A percentile compares a stretch with the other conserved stretches of the same genome.
Evolutionary conservation across 2,888 invertebrate genomes (phyloP).

Genomic region (Acrocyrtus sp.): DNA sequence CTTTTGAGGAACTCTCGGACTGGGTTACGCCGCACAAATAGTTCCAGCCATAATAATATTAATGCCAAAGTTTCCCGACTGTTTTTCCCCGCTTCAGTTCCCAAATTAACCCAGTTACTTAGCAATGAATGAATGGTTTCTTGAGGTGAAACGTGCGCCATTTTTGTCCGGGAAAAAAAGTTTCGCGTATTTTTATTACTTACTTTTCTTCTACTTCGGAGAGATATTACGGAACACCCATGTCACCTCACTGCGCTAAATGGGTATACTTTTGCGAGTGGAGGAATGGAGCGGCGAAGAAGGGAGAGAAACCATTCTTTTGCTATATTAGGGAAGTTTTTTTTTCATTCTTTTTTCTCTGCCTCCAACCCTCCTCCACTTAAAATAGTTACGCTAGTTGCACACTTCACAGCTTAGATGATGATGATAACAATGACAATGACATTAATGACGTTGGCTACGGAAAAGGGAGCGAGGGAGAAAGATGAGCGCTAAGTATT

Average conservation of each 20-base stretch:
- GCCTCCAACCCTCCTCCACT: conserved; percentile 1
- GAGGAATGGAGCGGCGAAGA: too few species aligned
- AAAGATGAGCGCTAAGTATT: conserved; percentile 13
- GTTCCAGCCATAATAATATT: too few species aligned
- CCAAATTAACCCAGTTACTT: conserved; percentile 44
- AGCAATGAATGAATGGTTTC: conserved; percentile 15
- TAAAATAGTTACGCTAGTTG: too few species aligned
- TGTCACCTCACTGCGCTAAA: too few species aligned
- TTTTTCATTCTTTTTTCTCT: conserved; percentile 9
- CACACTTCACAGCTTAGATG: conserved; percentile 40
- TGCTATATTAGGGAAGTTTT: conserved; percentile 9
- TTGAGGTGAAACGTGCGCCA: neutral
- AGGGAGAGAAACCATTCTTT: too few species aligned
- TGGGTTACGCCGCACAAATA: too few species aligned
- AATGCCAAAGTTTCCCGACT: too few species aligned
- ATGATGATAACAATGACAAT: conserved; percentile 33
- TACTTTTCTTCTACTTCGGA: too few species aligned
- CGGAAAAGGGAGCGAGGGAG: neutral
- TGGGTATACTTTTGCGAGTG: too few species aligned
- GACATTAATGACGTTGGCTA: conserved; percentile 33
- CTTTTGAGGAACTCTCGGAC: too few species aligned
- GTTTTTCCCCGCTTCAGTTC: too few species aligned
- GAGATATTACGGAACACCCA: too few species aligned
- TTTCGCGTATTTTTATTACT: conserved; percentile 13
- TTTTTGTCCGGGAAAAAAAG: conserved; percentile 12